Evolutionary conservation across 2,113 vertebrate genomes (phyloP).

Genomic region (Hyla sarda): DNA sequence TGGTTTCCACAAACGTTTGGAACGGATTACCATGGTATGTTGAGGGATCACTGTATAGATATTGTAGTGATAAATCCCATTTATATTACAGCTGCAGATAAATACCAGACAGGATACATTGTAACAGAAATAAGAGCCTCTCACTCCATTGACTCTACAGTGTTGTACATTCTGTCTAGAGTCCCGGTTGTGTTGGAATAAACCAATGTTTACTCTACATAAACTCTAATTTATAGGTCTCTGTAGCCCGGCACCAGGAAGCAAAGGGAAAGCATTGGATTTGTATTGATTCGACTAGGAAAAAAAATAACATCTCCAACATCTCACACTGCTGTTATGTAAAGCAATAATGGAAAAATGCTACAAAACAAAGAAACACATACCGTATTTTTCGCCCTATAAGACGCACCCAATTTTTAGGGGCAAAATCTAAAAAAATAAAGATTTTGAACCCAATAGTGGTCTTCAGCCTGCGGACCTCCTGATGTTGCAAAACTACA

Average conservation of each 20-base stretch:
- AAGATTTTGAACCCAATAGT: no score
- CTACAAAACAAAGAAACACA: neutral
- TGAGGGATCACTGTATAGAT: no score
- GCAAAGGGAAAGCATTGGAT: conserved; percentile 21
- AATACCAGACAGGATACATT: neutral
- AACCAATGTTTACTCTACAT: conserved; percentile 22
- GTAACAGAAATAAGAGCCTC: neutral
- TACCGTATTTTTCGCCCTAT: no score
- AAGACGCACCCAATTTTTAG: no score
- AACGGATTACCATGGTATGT: no score
- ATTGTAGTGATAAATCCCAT: no score
- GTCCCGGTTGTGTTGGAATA: neutral
- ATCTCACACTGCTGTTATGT: neutral
- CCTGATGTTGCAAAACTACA: no score
- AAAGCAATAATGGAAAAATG: neutral
- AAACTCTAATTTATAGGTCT: conserved; percentile 25
- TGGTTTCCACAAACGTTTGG: no score
- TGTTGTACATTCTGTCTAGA: neutral
- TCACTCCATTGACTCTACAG: neutral
- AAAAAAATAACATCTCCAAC: neutral
- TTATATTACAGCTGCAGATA: no score
- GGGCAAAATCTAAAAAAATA: no score
- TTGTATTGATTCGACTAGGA: neutral
- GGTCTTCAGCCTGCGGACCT: no score
- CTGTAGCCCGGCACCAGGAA: conserved; percentile 9